Percentiles rank a stretch among this genome's conserved stretches.
phyloP scores from a whole-genome alignment of 2,888 invertebrate genomes.

The Allacma fusca region DNA sequence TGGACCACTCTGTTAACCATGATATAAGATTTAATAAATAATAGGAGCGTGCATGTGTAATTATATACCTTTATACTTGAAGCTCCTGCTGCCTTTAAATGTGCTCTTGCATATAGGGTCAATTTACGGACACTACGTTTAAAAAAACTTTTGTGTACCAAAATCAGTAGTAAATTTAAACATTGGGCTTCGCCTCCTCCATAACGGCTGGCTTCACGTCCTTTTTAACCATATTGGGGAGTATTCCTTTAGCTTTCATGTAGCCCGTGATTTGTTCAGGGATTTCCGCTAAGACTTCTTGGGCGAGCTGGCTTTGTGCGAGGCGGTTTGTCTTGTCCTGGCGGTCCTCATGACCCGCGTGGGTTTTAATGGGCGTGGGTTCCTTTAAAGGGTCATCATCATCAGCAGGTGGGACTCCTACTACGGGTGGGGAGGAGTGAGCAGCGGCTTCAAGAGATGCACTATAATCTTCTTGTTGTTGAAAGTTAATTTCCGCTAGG shows the following conservation, averaged over 20 bases:
- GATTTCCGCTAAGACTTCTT: slow-evolving; percentile 32
- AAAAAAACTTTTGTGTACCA: too few species aligned
- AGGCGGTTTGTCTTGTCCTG: background rate
- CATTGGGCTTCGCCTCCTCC: background rate
- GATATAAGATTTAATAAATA: too few species aligned
- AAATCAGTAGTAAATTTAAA: background rate
- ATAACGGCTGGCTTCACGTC: background rate
- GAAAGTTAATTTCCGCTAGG: background rate
- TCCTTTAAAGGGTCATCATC: background rate
- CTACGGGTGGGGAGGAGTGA: background rate
- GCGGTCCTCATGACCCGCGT: background rate
- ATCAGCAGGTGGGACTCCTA: too few species aligned
- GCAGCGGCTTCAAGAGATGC: background rate
- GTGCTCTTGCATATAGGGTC: too few species aligned
- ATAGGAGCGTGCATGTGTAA: too few species aligned
- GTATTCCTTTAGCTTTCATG: slow-evolving; percentile 28
- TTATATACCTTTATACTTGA: too few species aligned
- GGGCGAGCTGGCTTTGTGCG: slow-evolving; percentile 18
- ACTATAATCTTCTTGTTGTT: background rate
- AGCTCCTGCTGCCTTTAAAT: too few species aligned
- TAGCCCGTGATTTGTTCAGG: slow-evolving; percentile 29
- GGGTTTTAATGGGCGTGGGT: background rate
- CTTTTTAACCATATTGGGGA: background rate
- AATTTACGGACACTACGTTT: too few species aligned
- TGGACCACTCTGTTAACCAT: too few species aligned